Percentiles rank a stretch among this genome's conserved stretches.
Evolutionary conservation across 2,113 vertebrate species (phyloP).

Genomic region (Tyto alba): DNA sequence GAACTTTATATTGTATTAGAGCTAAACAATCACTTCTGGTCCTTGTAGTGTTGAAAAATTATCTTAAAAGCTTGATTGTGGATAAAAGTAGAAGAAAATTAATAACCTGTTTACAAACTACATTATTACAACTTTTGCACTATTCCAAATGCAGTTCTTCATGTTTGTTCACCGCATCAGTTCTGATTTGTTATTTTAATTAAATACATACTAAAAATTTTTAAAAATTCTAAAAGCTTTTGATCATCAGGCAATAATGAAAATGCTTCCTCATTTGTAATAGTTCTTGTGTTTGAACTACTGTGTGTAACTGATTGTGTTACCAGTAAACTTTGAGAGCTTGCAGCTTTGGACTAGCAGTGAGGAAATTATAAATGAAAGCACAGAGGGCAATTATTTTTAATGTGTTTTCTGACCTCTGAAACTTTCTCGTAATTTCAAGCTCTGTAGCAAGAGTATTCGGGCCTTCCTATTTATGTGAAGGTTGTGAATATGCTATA

Average conservation of each 20-base stretch:
- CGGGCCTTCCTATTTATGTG: neutral
- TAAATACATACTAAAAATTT: neutral
- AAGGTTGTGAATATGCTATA: neutral
- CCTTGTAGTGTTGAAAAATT: neutral
- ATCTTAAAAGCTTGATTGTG: neutral
- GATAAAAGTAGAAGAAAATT: neutral
- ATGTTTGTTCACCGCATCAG: neutral
- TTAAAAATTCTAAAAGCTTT: neutral
- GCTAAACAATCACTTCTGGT: neutral
- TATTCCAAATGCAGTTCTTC: neutral
- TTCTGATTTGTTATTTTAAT: neutral
- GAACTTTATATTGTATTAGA: neutral
- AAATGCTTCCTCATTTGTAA: neutral
- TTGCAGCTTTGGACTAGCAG: neutral
- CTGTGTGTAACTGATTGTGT: neutral
- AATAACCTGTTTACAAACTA: neutral
- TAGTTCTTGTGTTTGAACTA: neutral
- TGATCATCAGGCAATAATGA: neutral
- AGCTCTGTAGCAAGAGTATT: neutral
- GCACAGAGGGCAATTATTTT: neutral
- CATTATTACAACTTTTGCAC: neutral
- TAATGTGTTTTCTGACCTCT: neutral
- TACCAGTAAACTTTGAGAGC: neutral
- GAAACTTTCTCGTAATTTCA: neutral
- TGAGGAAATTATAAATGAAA: neutral